Evolutionary conservation across 2,888 invertebrate genomes (phyloP), one percentile per base, ranked within the genome.

Genomic region (Escarpia spicata): DNA sequence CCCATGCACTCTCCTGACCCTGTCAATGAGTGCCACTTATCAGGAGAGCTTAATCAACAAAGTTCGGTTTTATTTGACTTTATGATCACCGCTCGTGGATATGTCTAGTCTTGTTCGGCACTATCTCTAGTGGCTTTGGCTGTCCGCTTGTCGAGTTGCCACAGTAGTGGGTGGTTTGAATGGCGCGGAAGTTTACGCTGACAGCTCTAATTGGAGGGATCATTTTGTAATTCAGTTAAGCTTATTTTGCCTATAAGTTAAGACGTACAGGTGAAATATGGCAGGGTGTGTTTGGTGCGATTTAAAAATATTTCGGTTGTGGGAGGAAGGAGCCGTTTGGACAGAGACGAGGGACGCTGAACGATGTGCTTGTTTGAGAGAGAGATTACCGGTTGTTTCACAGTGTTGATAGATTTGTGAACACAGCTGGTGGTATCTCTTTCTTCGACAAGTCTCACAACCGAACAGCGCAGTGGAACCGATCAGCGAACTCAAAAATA

Each of bases 401-500:
- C 93, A 93, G 93, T n/a, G 43, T 75, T 10, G 43, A 92, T 10
- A 15, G 12, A 91, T 92, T 90, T 96, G 96, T 96, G 96, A 96
- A 96, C 96, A 96, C 96, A 96, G 96, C 96, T 96, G 96, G 96
- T 96, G 96, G 96, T 96, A 96, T 96, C 96, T 96, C 96, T 95
- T 95, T 94, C 94, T 92, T 19, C 8, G 43, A 91, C 91, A 91
- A 43, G 43, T 44, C 44, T 31, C 37, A 26, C 91, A 91, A 91
- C 91, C 6, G 75, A 75, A 75, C 75, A 26, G n/a, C 26, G 75
- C 75, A 19, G 6, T 75, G 75, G 26, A 75, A 15, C 26, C 26
- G 19, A 19, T 75, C 75, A 6, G 19, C n/a, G 75, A 75, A 75
- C 3, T 15, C 3, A 75, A 75, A 75, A 75, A n/a, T 26, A 52